phyloP scores from a whole-genome alignment of 2,113 vertebrate genomes.

The Notarius lentiginosus region DNA sequence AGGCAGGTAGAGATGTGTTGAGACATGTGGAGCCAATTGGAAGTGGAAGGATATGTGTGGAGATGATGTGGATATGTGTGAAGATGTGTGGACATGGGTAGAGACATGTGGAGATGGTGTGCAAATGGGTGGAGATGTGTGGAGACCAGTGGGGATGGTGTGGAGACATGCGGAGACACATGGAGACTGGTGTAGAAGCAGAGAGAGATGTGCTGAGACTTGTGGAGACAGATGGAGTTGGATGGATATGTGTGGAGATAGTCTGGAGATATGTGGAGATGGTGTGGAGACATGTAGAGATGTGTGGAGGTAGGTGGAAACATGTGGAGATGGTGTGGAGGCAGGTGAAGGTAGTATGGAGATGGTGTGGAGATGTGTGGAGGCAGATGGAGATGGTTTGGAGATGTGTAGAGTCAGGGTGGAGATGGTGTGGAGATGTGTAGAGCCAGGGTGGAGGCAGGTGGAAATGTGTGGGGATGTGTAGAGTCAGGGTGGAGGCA shows the following conservation, averaged over 20 bases:
- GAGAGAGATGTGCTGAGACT: slow-evolving; percentile 8
- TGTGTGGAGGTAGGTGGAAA: background rate
- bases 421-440: background rate
- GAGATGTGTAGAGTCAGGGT: too few relatives aligned
- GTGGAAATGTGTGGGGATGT: background rate
- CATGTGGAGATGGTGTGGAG: background rate
- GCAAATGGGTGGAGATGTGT: background rate
- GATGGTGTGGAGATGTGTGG: background rate
- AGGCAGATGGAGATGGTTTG: background rate
- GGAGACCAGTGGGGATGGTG: background rate
- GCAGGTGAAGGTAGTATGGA: too few relatives aligned
- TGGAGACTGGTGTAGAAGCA: background rate
- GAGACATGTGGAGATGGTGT: background rate
- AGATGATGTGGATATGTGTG: background rate
- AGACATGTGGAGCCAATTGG: slow-evolving; percentile 47
- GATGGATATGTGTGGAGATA: background rate
- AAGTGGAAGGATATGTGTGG: background rate
- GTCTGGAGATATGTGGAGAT: background rate
- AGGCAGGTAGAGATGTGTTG: background rate
- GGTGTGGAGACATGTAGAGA: background rate
- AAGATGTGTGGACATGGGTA: background rate
- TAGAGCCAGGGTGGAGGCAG: background rate
- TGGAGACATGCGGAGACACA: background rate
- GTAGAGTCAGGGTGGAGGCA: background rate
- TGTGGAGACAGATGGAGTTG: slow-evolving; percentile 44